Base-by-base conservation (phyloP, 2,113 vertebrate genomes). In the Mirounga angustirostris region DNA sequence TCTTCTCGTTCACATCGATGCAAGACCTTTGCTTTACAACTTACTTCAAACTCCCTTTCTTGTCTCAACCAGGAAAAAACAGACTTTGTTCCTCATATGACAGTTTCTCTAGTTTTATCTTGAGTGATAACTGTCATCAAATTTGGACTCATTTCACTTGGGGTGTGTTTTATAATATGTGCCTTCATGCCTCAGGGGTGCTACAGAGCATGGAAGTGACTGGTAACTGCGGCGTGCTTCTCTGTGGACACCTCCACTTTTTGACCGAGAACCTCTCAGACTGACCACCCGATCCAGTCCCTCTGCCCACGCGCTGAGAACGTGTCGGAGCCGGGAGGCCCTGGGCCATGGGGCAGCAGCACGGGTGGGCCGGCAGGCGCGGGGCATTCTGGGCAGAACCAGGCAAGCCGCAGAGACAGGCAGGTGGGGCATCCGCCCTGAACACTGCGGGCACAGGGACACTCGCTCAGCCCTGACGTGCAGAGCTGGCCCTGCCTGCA, bases 271-370 rank as follows among this genome's bases (percentile, higher is more conserved):
- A 50, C 28, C 26, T 19, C 33, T n/a, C 33, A 2, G 30, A 30
- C 16, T 26, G 13, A 26, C 61, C 7, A 18, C 65, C 26, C 0
- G 65, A 15, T 16, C 65, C 21, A 1, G 22, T 5, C n/a, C 36
- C 11, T 12, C 69, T 36, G 21, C n/a, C n/a, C 4, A 7, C 4
- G 10, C 4, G 10, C 19, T 19, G 69, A 33, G 63, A 33, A 15
- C 2, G 5, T 4, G 63, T 14, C 2, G 13, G n/a, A 21, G 69
- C n/a, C 28, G 0, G 26, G 69, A 40, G 46, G 33, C 21, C 33
- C 12, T 1, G 2, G 1, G 14, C 33, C 30, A 0, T 52, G 10
- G 10, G 0, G 0, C 10, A 4, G 74, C 18, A 18, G 54, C 1
- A 0, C 0, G 0, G 11, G 56, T 10, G 33, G 28, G 65, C 56